Conservation (phyloP, 1,140 invertebrate species). For the Pseudachorutes palmiensis region DNA sequence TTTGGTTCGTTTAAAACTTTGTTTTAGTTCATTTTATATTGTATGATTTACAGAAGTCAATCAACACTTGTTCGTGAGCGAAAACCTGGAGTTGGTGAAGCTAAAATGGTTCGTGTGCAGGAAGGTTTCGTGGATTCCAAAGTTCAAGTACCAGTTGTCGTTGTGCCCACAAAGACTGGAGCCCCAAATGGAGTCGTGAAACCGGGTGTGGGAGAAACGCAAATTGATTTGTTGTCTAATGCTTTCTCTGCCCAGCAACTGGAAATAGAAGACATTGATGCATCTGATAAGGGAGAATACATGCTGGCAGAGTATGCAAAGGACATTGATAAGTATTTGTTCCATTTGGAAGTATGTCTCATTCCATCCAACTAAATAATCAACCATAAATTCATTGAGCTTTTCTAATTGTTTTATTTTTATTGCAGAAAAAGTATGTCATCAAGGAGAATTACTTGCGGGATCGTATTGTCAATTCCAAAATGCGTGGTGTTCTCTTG, state of each 20-base stretch:
- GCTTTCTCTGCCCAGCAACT: conserved; percentile 3
- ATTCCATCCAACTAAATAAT: too few relatives aligned
- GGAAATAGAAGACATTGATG: conserved; percentile 56
- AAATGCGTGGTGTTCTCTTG: conserved; percentile 79
- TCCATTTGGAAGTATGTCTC: conserved; percentile 53
- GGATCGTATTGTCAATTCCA: conserved; percentile 59
- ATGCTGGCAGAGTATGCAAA: conserved; percentile 72
- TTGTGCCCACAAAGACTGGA: neutral
- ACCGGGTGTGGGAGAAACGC: neutral
- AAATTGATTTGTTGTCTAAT: neutral
- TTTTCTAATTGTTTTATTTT: conserved; percentile 18
- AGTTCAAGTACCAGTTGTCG: neutral
- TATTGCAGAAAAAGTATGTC: conserved; percentile 48
- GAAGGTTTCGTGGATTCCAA: neutral
- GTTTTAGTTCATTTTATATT: too few relatives aligned
- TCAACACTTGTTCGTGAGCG: too few relatives aligned
- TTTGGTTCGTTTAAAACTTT: too few relatives aligned
- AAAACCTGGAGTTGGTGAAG: too few relatives aligned
- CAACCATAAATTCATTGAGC: too few relatives aligned
- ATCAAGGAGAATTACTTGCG: conserved; percentile 56
- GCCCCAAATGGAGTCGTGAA: too few relatives aligned
- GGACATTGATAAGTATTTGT: conserved; percentile 74
- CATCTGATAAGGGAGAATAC: conserved; percentile 63
- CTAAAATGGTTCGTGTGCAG: too few relatives aligned
- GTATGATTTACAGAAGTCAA: too few relatives aligned